Evolutionary conservation across 2,113 vertebrate genomes (phyloP).

Genomic region (Callionymus lyra): DNA sequence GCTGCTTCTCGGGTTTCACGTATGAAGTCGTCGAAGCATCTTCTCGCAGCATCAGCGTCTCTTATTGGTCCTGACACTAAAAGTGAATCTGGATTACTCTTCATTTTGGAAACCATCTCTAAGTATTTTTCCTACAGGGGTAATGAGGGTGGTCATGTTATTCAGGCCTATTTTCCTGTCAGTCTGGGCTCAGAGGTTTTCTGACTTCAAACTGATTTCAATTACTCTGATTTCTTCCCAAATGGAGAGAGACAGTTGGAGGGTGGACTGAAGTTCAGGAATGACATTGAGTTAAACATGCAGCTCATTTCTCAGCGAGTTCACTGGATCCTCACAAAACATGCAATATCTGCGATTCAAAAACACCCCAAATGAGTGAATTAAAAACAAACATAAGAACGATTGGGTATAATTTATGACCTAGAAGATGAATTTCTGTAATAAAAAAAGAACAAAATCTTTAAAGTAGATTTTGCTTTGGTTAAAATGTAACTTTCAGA

Average conservation of each 20-base stretch:
- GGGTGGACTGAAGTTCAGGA: slow-evolving; percentile 42
- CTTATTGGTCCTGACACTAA: slow-evolving; percentile 52
- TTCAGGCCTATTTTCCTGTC: slow-evolving; percentile 67
- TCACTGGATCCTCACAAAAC: slow-evolving; percentile 20
- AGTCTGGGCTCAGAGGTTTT: slow-evolving; percentile 42
- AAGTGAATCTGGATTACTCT: slow-evolving; percentile 52
- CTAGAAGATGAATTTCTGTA: too few relatives aligned
- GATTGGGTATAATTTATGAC: too few relatives aligned
- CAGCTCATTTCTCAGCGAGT: slow-evolving; percentile 24
- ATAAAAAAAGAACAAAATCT: too few relatives aligned
- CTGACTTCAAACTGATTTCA: slow-evolving; percentile 53
- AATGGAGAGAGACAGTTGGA: slow-evolving; percentile 37
- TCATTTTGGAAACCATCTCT: slow-evolving; percentile 42
- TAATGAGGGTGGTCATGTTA: slow-evolving; percentile 62
- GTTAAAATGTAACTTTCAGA: too few relatives aligned
- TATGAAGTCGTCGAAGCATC: slow-evolving; percentile 24
- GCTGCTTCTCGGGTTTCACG: slow-evolving; percentile 22
- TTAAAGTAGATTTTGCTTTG: too few relatives aligned
- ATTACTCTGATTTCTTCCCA: slow-evolving; percentile 37
- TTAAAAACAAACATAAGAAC: too few relatives aligned
- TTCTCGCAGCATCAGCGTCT: slow-evolving; percentile 29
- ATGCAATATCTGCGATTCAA: slow-evolving; percentile 7
- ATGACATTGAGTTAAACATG: slow-evolving; percentile 26
- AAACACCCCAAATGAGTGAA: too few relatives aligned
- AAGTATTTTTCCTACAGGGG: slow-evolving; percentile 55